A percentile compares a stretch with the other conserved stretches of the same genome.
Evolutionary conservation across 2,797 vertebrate genomes (phyloP).

Genomic region (Dermochelys coriacea): DNA sequence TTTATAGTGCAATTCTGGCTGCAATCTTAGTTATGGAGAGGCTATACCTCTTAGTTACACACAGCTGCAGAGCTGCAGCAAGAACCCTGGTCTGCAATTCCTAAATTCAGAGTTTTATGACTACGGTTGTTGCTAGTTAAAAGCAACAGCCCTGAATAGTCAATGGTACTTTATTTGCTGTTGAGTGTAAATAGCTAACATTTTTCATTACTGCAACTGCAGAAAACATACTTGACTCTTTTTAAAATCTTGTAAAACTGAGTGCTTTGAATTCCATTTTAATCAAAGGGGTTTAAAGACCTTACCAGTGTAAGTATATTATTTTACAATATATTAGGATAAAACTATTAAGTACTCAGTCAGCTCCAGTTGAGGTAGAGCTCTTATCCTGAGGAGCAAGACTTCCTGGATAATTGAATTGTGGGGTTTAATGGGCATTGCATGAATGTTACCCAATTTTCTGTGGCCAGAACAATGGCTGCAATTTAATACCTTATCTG

Average conservation of each 20-base stretch:
- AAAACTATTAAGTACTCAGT: fast-evolving
- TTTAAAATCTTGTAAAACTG: neutral
- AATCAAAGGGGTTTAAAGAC: neutral
- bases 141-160: neutral
- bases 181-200: neutral
- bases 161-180: neutral
- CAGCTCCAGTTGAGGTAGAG: neutral
- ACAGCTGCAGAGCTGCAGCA: neutral
- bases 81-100: neutral
- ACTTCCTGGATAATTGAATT: neutral
- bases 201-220: neutral
- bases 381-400: neutral
- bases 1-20: neutral
- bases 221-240: neutral
- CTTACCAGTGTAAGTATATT: neutral
- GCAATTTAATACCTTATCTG: neutral
- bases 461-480: neutral
- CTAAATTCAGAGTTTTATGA: neutral
- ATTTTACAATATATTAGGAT: neutral
- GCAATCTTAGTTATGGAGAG: neutral
- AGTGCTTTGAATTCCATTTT: neutral
- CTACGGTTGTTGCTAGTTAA: neutral
- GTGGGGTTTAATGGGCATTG: neutral
- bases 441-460: neutral
- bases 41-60: neutral